Base-by-base conservation (phyloP, 2,888 invertebrate species). In the Mimumesa dahlbomi region DNA sequence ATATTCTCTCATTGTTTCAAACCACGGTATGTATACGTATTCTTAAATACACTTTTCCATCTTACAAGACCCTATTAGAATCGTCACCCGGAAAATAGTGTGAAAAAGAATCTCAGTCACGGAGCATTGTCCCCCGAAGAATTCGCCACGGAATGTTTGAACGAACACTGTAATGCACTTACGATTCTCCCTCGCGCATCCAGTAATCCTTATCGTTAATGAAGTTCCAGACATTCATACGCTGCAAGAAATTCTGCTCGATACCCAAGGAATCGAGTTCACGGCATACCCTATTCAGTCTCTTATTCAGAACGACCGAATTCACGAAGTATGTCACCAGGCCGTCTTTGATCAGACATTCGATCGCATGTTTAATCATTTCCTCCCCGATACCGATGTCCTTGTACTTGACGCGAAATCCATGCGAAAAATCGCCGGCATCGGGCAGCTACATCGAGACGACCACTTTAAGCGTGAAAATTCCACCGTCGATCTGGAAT, bases 131-230 rank as follows among this genome's bases (percentile, higher is more conserved):
- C n/a, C n/a, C n/a, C n/a, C n/a, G 25, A 25, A 25, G 7, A 25
- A 25, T 9, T 9, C 7, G 9, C 9, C 29, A 29, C 2, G 29
- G 9, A 29, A 9, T 29, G 6, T 29, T 1, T 1, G n/a, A 11
- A 4, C 6, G 4, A n/a, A 2, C 5, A 4, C 13, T 11, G 6
- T 11, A 36, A 36, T 36, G 13, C 3, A 66, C 75, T 69, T 18
- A 77, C 78, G 22, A 5, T 14, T 34, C 19, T 50, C 69, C 31
- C 14, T 45, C 46, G 5, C 68, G 66, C 4, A 77, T 36, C 81
- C 84, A 83, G 42, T 72, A 84, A 49, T 82, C 75, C 29, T 74
- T 80, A 22, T 85, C 82, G 48, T 75, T 77, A 3, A 85, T 66
- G 16, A 73, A 83, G 25, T 81, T 80, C 75, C 79, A 79, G 1